Conservation (phyloP, 2,888 invertebrate genomes). For the Schrankia costaestrigalis region DNA sequence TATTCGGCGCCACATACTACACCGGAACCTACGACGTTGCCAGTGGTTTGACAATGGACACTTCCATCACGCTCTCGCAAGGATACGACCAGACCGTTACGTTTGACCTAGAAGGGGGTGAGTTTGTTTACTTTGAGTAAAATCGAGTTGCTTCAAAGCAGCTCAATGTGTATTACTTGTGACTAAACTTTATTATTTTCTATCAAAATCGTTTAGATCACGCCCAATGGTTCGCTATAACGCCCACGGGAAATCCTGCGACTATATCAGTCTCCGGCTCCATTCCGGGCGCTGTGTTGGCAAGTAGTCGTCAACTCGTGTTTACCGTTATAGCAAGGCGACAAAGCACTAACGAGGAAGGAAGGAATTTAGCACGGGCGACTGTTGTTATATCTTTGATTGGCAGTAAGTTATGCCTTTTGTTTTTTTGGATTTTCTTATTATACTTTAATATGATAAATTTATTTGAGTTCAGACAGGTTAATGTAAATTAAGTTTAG, state of each 20-base stretch:
- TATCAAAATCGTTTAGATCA: slow-evolving; percentile 12
- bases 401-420: slow-evolving; percentile 14
- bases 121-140: no score
- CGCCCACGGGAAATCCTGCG: slow-evolving; percentile 13
- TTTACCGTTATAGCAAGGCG: slow-evolving; percentile 26
- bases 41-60: slow-evolving; percentile 24
- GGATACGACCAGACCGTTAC: slow-evolving; percentile 33
- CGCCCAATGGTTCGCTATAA: slow-evolving; percentile 27
- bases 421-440: no score
- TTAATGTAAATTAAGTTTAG: no score
- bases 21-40: slow-evolving; percentile 31
- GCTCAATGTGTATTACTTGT: background rate
- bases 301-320: slow-evolving; percentile 27
- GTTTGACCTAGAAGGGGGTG: slow-evolving; percentile 39
- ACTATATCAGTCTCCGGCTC: slow-evolving; percentile 11
- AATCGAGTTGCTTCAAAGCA: slow-evolving; percentile 9
- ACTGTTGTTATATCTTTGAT: slow-evolving; percentile 27
- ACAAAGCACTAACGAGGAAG: no score
- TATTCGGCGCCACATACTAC: slow-evolving; percentile 29
- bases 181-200: background rate
- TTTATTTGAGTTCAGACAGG: no score
- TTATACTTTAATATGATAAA: no score
- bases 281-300: slow-evolving; percentile 27
- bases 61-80: slow-evolving; percentile 25
- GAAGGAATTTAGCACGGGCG: slow-evolving; percentile 17